phyloP scores from a whole-genome alignment of 2,113 vertebrate genomes.

The Caracal caracal region DNA sequence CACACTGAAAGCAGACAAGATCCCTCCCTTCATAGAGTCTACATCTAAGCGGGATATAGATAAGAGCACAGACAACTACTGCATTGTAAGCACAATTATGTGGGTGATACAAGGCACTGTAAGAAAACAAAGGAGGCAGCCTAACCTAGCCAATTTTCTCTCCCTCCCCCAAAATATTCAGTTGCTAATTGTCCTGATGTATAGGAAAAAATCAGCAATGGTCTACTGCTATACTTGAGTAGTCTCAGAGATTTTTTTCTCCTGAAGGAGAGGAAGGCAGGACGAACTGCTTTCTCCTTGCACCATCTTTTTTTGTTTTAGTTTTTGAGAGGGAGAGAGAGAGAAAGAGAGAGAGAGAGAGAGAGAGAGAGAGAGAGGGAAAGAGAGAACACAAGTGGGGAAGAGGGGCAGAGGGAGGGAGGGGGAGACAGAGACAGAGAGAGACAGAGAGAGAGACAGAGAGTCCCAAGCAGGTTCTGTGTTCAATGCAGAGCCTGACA shows the following conservation, averaged over 20 bases:
- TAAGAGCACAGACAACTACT: not conserved
- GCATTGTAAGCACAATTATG: not conserved
- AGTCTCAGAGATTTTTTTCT: not conserved
- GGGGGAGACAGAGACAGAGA: too few relatives aligned
- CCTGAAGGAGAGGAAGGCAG: not conserved
- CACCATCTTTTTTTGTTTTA: too few relatives aligned
- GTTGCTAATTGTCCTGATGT: not conserved
- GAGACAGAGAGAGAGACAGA: too few relatives aligned
- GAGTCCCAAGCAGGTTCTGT: too few relatives aligned
- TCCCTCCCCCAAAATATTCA: not conserved
- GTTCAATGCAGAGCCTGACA: too few relatives aligned
- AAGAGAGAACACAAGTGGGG: too few relatives aligned
- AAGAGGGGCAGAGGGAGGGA: too few relatives aligned
- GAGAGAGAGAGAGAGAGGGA: too few relatives aligned
- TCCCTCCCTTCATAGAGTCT: not conserved
- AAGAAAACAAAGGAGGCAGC: not conserved
- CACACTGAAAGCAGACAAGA: not conserved
- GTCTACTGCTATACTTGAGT: not conserved
- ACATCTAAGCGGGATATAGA: rapidly evolving
- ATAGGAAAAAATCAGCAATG: not conserved
- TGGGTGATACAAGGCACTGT: not conserved
- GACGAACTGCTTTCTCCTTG: not conserved
- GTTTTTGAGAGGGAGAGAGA: too few relatives aligned
- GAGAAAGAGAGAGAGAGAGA: too few relatives aligned
- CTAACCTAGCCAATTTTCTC: not conserved